phyloP scores from a whole-genome alignment of 1,140 invertebrate species.

The Phthorimaea operculella region DNA sequence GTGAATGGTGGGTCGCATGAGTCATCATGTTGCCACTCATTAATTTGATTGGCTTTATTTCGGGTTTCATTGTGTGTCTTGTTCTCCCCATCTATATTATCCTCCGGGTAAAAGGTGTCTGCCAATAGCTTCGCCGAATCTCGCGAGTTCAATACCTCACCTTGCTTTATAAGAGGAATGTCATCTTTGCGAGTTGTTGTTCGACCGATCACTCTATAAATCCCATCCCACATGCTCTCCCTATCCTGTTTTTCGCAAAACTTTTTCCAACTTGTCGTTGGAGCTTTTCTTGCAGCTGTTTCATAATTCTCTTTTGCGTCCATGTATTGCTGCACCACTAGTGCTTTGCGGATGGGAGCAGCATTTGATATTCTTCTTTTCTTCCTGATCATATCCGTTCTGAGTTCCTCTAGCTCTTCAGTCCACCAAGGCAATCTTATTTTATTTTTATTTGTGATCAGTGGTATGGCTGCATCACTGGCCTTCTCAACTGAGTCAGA shows the following conservation, averaged over 20 bases:
- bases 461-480: not conserved
- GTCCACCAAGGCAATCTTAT: too few relatives aligned
- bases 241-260: conserved; percentile 10
- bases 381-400: too few relatives aligned
- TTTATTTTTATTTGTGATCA: not conserved
- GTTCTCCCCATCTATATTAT: too few relatives aligned
- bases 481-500: not conserved
- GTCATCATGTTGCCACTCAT: not conserved
- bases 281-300: not conserved
- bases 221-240: conserved; percentile 10
- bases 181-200: too few relatives aligned
- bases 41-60: conserved; percentile 3
- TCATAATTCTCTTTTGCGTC: conserved; percentile 7
- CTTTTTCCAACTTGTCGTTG: conserved; percentile 14
- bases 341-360: too few relatives aligned
- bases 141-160: too few relatives aligned
- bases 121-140: too few relatives aligned
- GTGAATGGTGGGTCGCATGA: conserved; percentile 17
- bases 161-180: too few relatives aligned
- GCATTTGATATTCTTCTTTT: too few relatives aligned
- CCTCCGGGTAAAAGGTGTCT: too few relatives aligned
- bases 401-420: too few relatives aligned
- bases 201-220: conserved; percentile 8
- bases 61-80: conserved; percentile 5
- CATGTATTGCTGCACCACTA: too few relatives aligned